Evolutionary conservation across 1,140 invertebrate species (phyloP).

Genomic region (Plodia interpunctella): DNA sequence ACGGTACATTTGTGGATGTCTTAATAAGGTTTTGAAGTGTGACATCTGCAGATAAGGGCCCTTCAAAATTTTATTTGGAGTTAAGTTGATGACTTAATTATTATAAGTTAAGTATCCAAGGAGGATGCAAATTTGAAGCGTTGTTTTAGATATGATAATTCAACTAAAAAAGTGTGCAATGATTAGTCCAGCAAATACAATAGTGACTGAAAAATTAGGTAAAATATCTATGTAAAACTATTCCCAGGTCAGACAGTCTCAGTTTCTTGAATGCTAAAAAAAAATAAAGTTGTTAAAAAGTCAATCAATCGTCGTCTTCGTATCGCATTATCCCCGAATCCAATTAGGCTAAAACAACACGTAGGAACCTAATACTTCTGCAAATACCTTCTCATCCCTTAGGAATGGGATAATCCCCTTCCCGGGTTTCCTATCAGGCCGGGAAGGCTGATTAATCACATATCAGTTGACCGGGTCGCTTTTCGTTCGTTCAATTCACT

Average conservation of each 20-base stretch:
- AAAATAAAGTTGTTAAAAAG: too few relatives aligned
- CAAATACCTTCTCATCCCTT: constrained; percentile 19
- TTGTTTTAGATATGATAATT: too few relatives aligned
- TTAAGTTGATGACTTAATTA: too few relatives aligned
- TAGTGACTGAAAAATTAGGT: too few relatives aligned
- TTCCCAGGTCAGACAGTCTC: too few relatives aligned
- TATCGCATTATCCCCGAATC: background rate
- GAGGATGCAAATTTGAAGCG: too few relatives aligned
- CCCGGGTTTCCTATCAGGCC: constrained; percentile 19
- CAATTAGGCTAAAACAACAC: constrained; percentile 13
- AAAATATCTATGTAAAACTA: too few relatives aligned
- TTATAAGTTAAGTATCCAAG: too few relatives aligned
- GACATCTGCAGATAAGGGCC: background rate
- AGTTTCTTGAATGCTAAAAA: too few relatives aligned
- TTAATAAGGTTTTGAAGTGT: constrained; percentile 7
- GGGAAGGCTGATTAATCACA: constrained; percentile 44
- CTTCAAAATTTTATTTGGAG: too few relatives aligned
- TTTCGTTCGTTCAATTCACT: constrained; percentile 16
- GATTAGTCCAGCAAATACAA: too few relatives aligned
- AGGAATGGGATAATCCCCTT: constrained; percentile 20
- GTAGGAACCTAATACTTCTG: constrained; percentile 26
- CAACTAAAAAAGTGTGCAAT: too few relatives aligned
- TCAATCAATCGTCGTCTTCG: background rate
- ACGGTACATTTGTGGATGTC: constrained; percentile 5
- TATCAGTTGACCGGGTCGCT: constrained; percentile 42